phyloP scores from a whole-genome alignment of 2,113 vertebrate species.

The Neomonachus schauinslandi region DNA sequence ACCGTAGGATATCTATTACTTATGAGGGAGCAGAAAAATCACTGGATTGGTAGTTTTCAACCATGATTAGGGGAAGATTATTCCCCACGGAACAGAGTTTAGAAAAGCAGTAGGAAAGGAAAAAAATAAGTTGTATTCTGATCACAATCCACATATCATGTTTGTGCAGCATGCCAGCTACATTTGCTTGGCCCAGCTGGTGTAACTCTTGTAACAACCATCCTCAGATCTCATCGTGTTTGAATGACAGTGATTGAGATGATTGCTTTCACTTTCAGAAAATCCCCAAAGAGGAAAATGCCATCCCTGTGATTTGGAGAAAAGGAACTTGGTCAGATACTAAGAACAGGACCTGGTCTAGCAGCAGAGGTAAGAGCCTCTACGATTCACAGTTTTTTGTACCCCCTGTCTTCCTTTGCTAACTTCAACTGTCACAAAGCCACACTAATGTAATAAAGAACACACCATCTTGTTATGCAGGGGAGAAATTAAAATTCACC shows the following conservation, averaged over 20 bases:
- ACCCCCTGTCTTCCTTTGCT: not conserved
- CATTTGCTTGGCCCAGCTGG: slow-evolving; percentile 75
- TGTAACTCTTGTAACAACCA: slow-evolving; percentile 46
- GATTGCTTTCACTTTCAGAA: slow-evolving; percentile 58
- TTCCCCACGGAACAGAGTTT: slow-evolving; percentile 48
- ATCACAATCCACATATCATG: slow-evolving; percentile 10
- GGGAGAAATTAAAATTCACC: not conserved
- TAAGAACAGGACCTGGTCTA: not conserved
- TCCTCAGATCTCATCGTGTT: slow-evolving; percentile 49
- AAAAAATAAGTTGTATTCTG: not conserved
- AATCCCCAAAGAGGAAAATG: slow-evolving; percentile 63
- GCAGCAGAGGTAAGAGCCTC: not conserved
- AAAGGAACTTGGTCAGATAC: slow-evolving; percentile 34
- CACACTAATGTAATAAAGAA: not conserved
- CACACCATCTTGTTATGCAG: not conserved
- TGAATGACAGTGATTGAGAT: slow-evolving; percentile 69
- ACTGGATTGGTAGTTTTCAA: not conserved
- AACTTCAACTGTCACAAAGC: not conserved
- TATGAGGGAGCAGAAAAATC: not conserved
- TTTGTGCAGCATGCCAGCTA: slow-evolving; percentile 47
- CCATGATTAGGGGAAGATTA: not conserved
- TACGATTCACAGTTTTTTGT: not conserved
- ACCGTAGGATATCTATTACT: not conserved
- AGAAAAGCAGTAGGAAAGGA: not conserved
- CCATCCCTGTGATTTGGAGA: slow-evolving; percentile 53